Evolutionary conservation across 2,113 vertebrate genomes (phyloP), one percentile per base, ranked within the genome.

Genomic region (Rissa tridactyla): DNA sequence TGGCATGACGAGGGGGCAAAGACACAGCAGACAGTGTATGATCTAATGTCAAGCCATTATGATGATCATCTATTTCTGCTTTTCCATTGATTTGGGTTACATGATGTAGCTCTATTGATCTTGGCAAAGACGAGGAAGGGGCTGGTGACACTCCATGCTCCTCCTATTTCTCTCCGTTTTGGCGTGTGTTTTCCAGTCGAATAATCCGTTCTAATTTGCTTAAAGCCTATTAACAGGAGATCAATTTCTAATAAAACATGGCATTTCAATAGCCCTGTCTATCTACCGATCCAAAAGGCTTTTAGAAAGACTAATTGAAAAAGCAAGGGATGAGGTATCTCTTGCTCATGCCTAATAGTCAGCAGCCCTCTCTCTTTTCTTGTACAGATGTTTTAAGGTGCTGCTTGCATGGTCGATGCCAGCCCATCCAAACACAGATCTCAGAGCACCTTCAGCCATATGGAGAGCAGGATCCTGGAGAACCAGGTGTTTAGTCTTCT

Each of bases 81-180:
- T 82, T 95, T 55, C 69, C 96, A 98, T 98, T 98, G 97, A 98
- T 98, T 97, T 96, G 85, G 78, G 92, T 97, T 95, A 51, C 91
- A 86, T 65, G 97, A 92, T 93, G 91, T 95, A 96, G 94, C 70
- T 84, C 96, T 88, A 97, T 96, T 60, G 88, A 97, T 97, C 93
- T 73, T 61, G 5, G 66, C 65, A 94, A 72, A 75, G 91, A 69
- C 1, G 0, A 10, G 40, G 78, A 73, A 81, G 49, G 70, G 22
- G 68, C 44, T 20, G 3, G 55, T 38, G 62, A 76, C 44, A 47
- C 47, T 81, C 52, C 76, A 26, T 7, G 79, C 90, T 96, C 62
- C 55, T 85, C 76, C 90, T 88, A 86, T 86, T 97, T 93, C 86
- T 80, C 91, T 96, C 60, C 1, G 0, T 61, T 92, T 77, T 42